Base-by-base conservation (phyloP, 2,797 vertebrate species). In the Craterocephalus amniculus region DNA sequence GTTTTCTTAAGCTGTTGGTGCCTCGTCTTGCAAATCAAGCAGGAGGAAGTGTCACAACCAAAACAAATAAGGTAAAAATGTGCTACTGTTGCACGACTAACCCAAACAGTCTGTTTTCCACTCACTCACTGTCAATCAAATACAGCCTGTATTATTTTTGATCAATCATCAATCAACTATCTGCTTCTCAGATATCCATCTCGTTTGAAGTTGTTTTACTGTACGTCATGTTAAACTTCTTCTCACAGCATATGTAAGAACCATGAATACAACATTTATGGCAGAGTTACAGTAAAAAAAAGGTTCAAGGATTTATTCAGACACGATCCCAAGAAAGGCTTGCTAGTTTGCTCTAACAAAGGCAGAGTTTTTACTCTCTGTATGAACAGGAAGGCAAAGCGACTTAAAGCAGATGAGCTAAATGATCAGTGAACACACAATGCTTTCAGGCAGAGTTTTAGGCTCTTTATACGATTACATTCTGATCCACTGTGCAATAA, bases 11-110 rank as follows among this genome's bases (percentile, higher is more conserved):
- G 43, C 1, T 57, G 35, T 36, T 56, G 18, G 26, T 31, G 58
- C 52, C 49, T 8, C 14, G 27, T 70, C 75, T 75, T 64, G 38
- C 20, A 58, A 79, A 14, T 67, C 43, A 40, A 66, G 61, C 70
- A 72, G 40, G 52, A 81, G 55, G 55, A 83, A 82, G 81, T 68
- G 61, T 78, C 56, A 66, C 43, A 71, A 68, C 52, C 22, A 49
- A 77, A 60, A 58, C 45, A 80, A 65, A 74, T 18, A 29, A 55
- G 2, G 26, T 16, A 78, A 69, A 52, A 78, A 69, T n/a, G 10
- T 22, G 29, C 45, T 14, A 14, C 45, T 49, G 58, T 32, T 64
- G 65, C 29, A 31, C 5, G 2, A 31, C 29, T 31, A 31, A 31
- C 29, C 29, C 29, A 49, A 74, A 70, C 2, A 26, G n/a, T 9